Conservation (phyloP, 2,888 invertebrate genomes). For the Rhagophthalmus giganteus region DNA sequence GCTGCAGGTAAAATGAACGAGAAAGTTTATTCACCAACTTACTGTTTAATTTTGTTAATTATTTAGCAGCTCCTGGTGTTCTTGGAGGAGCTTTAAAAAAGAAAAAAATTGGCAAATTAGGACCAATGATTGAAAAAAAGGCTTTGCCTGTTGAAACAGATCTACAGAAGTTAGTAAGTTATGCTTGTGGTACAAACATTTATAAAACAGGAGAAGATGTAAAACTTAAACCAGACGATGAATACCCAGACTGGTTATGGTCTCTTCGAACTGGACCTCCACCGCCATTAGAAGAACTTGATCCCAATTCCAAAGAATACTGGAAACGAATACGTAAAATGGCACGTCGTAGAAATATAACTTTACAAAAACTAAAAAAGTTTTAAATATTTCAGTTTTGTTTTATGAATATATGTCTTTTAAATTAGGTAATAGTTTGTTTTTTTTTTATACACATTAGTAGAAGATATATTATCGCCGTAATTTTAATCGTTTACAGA, state of each 20-base stretch:
- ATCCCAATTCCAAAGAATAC: constrained; percentile 77
- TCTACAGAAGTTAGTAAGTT: constrained; percentile 71
- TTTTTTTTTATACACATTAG: too few species aligned
- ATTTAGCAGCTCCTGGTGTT: constrained; percentile 45
- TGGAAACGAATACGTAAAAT: constrained; percentile 75
- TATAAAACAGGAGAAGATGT: constrained; percentile 79
- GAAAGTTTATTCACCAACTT: background rate
- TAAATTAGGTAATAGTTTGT: background rate
- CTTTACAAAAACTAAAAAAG: constrained; percentile 62
- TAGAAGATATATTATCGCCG: background rate
- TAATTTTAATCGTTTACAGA: background rate
- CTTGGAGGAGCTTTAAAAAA: constrained; percentile 58
- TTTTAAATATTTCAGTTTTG: constrained; percentile 55
- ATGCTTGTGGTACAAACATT: constrained; percentile 86
- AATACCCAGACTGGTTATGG: constrained; percentile 96
- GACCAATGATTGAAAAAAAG: constrained; percentile 68
- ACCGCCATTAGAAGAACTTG: constrained; percentile 71
- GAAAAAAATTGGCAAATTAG: constrained; percentile 65
- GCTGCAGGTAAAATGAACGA: constrained; percentile 36
- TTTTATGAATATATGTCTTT: background rate
- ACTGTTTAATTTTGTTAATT: background rate
- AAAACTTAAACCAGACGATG: constrained; percentile 71
- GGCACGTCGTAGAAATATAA: constrained; percentile 67
- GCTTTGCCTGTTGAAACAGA: constrained; percentile 84
- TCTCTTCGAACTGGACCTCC: constrained; percentile 66